A percentile compares a stretch with the other conserved stretches of the same genome.
Evolutionary conservation across 2,797 vertebrate genomes (phyloP).

Genomic region (Rhinella marina): DNA sequence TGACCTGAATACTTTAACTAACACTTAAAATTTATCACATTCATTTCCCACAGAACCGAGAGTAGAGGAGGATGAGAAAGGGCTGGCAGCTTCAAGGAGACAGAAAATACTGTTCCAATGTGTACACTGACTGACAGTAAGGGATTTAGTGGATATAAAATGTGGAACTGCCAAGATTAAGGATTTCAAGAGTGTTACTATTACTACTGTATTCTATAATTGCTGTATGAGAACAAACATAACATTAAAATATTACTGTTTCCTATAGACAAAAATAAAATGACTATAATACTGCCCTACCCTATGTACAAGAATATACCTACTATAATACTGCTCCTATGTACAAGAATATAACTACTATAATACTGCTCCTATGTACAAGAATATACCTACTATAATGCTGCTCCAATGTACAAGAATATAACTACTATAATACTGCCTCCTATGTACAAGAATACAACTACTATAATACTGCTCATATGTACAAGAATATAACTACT

Average conservation of each 20-base stretch:
- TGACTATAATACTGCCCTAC: background rate
- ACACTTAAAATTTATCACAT: constrained; percentile 45
- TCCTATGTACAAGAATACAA: background rate
- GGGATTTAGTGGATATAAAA: background rate
- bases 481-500: constrained; percentile 6
- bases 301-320: background rate
- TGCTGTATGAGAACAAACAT: background rate
- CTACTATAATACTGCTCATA: constrained; percentile 1
- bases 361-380: background rate
- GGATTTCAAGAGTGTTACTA: background rate
- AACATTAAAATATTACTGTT: background rate
- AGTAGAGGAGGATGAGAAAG: background rate
- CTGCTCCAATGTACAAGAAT: background rate
- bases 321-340: constrained; percentile 1
- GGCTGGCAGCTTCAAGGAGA: background rate
- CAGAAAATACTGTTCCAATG: background rate
- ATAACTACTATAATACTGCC: constrained; percentile 3
- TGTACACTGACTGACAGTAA: background rate
- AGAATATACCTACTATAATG: background rate
- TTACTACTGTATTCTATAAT: background rate
- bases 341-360: background rate
- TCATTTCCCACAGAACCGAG: constrained; percentile 41
- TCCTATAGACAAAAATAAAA: background rate
- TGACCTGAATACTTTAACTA: constrained; percentile 42
- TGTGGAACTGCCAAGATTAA: background rate